Evolutionary conservation across 2,797 vertebrate genomes (phyloP).

Genomic region (Eidolon dupreanum): DNA sequence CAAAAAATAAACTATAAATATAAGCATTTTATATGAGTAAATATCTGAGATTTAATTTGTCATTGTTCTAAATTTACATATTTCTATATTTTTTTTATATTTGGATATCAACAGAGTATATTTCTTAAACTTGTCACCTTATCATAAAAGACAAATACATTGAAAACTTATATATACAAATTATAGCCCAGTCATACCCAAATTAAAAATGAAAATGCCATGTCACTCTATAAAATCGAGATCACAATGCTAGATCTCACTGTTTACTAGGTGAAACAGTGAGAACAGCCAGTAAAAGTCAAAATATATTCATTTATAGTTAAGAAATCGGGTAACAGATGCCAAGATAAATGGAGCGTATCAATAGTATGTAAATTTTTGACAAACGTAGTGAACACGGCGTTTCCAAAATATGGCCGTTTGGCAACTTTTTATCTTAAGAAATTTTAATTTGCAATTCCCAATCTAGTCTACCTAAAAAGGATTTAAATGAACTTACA

Average conservation of each 20-base stretch:
- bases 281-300: background rate
- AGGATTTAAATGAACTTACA: background rate
- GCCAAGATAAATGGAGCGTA: constrained; percentile 39
- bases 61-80: background rate
- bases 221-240: background rate
- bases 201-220: background rate
- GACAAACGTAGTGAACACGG: constrained; percentile 24
- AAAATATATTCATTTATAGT: constrained; percentile 9
- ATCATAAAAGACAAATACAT: background rate
- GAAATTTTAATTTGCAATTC: constrained; percentile 21
- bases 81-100: background rate
- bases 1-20: background rate
- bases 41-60: background rate
- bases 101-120: no score
- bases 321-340: constrained; percentile 50
- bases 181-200: background rate
- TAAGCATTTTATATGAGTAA: background rate
- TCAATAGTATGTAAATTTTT: constrained; percentile 48
- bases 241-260: background rate
- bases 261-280: background rate
- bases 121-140: background rate
- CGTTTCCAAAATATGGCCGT: constrained; percentile 27
- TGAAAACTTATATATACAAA: background rate
- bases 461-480: background rate
- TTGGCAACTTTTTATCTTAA: constrained; percentile 14